Percentiles rank a stretch among this genome's conserved stretches.
Conservation (phyloP, 2,888 invertebrate species). For the Oscheius sp. region DNA sequence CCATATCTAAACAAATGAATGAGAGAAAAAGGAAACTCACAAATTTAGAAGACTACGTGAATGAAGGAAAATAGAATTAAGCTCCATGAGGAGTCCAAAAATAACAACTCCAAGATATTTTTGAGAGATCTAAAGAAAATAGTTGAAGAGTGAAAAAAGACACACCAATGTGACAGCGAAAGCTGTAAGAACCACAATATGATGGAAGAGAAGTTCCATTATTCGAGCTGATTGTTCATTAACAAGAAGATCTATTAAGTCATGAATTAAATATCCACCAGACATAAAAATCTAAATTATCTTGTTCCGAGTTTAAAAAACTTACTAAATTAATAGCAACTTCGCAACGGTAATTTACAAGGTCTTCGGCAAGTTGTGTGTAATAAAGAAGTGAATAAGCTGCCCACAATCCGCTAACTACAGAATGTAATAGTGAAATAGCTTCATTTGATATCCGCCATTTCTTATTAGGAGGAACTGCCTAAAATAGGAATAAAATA, state of each 20-base stretch:
- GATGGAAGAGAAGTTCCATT: conserved; percentile 69
- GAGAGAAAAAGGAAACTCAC: conserved; percentile 20
- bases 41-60: conserved; percentile 53
- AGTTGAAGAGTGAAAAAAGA: background rate
- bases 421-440: conserved; percentile 66
- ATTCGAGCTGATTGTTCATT: conserved; percentile 68
- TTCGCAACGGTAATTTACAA: conserved; percentile 50
- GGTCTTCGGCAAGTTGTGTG: conserved; percentile 51
- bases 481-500: conserved; percentile 34
- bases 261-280: conserved; percentile 67
- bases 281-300: conserved; percentile 61
- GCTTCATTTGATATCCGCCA: conserved; percentile 69
- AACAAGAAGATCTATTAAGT: conserved; percentile 65
- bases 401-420: conserved; percentile 58
- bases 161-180: conserved; percentile 57
- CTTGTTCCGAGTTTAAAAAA: background rate
- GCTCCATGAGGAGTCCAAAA: conserved; percentile 69
- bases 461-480: conserved; percentile 67
- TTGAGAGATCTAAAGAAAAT: conserved; percentile 40
- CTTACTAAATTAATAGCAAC: conserved; percentile 45
- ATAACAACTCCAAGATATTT: conserved; percentile 64
- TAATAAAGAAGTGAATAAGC: conserved; percentile 49
- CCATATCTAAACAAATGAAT: conserved; percentile 47
- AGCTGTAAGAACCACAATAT: conserved; percentile 64
- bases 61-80: conserved; percentile 67